Evolutionary conservation across 2,888 invertebrate genomes (phyloP).

Genomic region (Himalopsyche japonica): DNA sequence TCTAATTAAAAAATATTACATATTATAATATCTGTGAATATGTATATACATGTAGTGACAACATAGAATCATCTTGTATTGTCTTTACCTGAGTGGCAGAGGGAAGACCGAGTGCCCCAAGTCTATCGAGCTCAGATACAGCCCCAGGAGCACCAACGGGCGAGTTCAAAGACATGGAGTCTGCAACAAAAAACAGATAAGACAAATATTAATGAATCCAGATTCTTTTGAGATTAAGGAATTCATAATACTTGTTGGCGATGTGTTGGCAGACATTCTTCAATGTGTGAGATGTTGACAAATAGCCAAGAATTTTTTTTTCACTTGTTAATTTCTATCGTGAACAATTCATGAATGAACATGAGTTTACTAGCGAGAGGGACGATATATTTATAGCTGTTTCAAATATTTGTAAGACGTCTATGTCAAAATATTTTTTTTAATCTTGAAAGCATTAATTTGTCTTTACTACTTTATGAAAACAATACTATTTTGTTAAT

Average conservation of each 20-base stretch:
- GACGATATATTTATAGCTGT: neutral
- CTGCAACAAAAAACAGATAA: constrained; percentile 47
- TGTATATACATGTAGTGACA: too few relatives aligned
- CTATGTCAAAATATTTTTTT: neutral
- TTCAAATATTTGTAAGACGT: neutral
- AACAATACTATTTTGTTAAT: too few relatives aligned
- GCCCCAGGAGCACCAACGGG: constrained; percentile 58
- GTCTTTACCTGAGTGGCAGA: constrained; percentile 41
- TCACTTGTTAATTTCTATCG: neutral
- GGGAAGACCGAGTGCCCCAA: constrained; percentile 43
- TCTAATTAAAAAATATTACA: too few relatives aligned
- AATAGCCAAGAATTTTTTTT: neutral
- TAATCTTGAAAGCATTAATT: too few relatives aligned
- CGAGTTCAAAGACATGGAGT: constrained; percentile 68
- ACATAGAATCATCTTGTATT: neutral
- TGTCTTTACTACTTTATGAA: too few relatives aligned
- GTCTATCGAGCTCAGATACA: constrained; percentile 43
- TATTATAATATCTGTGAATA: too few relatives aligned
- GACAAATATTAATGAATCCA: neutral
- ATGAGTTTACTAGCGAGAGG: neutral
- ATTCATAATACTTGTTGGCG: too few relatives aligned
- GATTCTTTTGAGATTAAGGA: neutral
- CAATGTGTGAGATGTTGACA: neutral
- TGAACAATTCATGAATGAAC: neutral
- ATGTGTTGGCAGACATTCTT: neutral